Conservation (phyloP, 2,888 invertebrate species). For the Perithous albicinctus region DNA sequence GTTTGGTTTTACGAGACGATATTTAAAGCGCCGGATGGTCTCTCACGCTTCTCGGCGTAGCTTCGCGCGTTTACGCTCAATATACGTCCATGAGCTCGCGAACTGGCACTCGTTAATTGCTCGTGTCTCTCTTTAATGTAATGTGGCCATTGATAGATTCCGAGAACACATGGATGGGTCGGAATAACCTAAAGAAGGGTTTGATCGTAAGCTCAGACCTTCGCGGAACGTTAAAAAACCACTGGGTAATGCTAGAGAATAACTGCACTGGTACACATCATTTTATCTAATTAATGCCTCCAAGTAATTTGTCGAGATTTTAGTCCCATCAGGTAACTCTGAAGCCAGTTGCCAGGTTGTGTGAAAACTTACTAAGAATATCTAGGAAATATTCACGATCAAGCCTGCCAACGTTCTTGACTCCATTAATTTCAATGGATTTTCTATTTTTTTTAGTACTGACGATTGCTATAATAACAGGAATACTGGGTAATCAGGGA, state of each 20-base stretch:
- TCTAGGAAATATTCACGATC: background rate
- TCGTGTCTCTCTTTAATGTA: constrained; percentile 19
- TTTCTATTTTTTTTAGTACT: background rate
- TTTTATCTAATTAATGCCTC: background rate
- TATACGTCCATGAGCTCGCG: constrained; percentile 6
- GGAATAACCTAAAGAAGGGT: constrained; percentile 7
- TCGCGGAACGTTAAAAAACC: background rate
- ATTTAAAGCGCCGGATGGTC: constrained; percentile 18
- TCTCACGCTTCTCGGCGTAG: constrained; percentile 6
- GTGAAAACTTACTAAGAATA: background rate
- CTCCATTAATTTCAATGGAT: background rate
- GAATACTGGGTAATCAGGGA: too few species aligned
- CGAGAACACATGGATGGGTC: constrained; percentile 17
- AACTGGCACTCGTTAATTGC: constrained; percentile 27
- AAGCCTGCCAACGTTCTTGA: background rate
- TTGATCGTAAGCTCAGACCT: background rate
- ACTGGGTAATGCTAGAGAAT: background rate
- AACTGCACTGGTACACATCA: background rate
- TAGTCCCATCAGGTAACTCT: background rate
- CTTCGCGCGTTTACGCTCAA: constrained; percentile 4
- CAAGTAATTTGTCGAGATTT: background rate
- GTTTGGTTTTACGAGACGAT: background rate
- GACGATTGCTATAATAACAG: too few species aligned
- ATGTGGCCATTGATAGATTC: constrained; percentile 26
- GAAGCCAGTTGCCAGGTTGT: background rate